phyloP scores from a whole-genome alignment of 2,113 vertebrate genomes.

The rabbit (Oryctolagus cuniculus) region mOryCun1.1 NC_091440.1:48111501-48112000 shows the following conservation, averaged over 20 bases:
- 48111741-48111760: background rate
- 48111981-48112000: too few relatives aligned
- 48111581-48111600: background rate
- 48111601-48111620: background rate
- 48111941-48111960: too few relatives aligned
- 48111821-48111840: background rate
- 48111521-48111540: background rate
- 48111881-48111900: too few relatives aligned
- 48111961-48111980: too few relatives aligned
- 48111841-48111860: background rate
- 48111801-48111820: background rate
- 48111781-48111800: background rate
- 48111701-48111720: background rate
- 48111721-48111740: background rate
- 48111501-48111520: constrained; percentile 18
- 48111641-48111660: background rate
- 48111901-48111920: too few relatives aligned
- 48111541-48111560: constrained; percentile 28
- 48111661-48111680: background rate
- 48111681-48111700: background rate
- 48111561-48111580: constrained; percentile 8
- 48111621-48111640: constrained; percentile 16
- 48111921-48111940: too few relatives aligned
- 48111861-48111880: too few relatives aligned
- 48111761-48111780: background rate